Conservation (phyloP, 2,888 invertebrate species). For the Allolobophora icterica region DNA sequence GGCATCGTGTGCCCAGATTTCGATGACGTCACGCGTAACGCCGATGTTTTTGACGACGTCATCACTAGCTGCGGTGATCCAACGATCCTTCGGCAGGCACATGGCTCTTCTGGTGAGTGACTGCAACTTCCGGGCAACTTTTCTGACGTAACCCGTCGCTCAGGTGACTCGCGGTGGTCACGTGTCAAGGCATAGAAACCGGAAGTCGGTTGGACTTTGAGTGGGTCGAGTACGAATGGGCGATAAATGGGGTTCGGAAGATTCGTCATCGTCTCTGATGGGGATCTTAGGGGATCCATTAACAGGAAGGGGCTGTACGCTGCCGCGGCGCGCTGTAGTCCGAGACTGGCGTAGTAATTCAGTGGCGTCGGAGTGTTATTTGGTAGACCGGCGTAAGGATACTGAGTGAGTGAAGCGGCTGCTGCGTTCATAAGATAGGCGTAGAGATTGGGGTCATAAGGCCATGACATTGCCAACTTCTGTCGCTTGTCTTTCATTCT, state of each 20-base stretch:
- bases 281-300: constrained; percentile 30
- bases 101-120: constrained; percentile 9
- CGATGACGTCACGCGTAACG: constrained; percentile 35
- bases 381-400: constrained; percentile 62
- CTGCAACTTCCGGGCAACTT: not conserved
- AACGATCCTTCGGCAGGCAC: not conserved
- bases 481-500: constrained; percentile 98
- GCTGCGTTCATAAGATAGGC: constrained; percentile 87
- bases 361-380: constrained; percentile 38
- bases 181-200: constrained; percentile 23
- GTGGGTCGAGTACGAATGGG: not conserved
- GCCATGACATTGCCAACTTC: constrained; percentile 91
- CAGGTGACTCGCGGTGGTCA: not conserved
- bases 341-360: constrained; percentile 55
- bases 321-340: constrained; percentile 50
- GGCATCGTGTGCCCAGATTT: constrained; percentile 27
- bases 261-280: not conserved
- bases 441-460: constrained; percentile 89
- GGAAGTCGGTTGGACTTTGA: not conserved
- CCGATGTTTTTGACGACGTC: constrained; percentile 24
- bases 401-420: constrained; percentile 50
- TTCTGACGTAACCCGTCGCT: constrained; percentile 9
- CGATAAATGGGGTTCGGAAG: not conserved
- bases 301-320: constrained; percentile 41
- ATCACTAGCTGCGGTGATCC: constrained; percentile 30